Percentiles rank a stretch among this genome's conserved stretches.
Evolutionary conservation across 2,888 invertebrate genomes (phyloP).

Genomic region (Phortica magna): DNA sequence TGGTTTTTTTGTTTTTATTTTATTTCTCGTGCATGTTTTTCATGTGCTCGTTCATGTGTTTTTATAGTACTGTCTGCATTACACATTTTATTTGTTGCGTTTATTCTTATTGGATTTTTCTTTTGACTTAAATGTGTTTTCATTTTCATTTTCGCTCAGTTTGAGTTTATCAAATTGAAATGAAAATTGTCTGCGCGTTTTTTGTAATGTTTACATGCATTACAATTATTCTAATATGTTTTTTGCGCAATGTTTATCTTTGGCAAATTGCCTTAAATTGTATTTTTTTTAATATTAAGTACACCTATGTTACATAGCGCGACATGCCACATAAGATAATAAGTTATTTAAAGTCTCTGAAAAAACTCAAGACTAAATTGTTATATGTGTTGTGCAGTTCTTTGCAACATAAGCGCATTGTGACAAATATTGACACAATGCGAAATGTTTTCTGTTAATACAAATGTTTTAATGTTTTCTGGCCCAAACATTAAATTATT

Average conservation of each 20-base stretch:
- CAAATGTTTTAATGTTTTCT: too few relatives aligned
- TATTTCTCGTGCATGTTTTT: conserved; percentile 37
- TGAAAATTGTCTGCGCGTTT: conserved; percentile 51
- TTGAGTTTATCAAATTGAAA: conserved; percentile 65
- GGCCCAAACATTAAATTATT: too few relatives aligned
- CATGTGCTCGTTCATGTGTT: not conserved
- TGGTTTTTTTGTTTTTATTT: conserved; percentile 39
- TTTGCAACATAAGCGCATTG: too few relatives aligned
- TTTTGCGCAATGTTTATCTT: too few relatives aligned
- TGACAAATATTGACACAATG: too few relatives aligned
- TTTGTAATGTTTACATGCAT: conserved; percentile 41
- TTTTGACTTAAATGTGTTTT: conserved; percentile 57
- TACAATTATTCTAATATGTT: too few relatives aligned
- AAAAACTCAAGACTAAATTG: not conserved
- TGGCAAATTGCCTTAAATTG: conserved; percentile 24
- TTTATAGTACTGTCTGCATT: too few relatives aligned
- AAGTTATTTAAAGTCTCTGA: too few relatives aligned
- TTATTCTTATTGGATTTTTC: too few relatives aligned
- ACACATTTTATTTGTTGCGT: too few relatives aligned
- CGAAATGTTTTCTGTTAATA: too few relatives aligned
- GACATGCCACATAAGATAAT: too few relatives aligned
- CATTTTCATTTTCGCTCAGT: conserved; percentile 62
- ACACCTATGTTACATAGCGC: conserved; percentile 1
- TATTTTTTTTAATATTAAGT: conserved; percentile 43
- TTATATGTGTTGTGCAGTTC: conserved; percentile 28